phyloP scores from a whole-genome alignment of 2,888 invertebrate genomes.

The Acleris holmiana region DNA sequence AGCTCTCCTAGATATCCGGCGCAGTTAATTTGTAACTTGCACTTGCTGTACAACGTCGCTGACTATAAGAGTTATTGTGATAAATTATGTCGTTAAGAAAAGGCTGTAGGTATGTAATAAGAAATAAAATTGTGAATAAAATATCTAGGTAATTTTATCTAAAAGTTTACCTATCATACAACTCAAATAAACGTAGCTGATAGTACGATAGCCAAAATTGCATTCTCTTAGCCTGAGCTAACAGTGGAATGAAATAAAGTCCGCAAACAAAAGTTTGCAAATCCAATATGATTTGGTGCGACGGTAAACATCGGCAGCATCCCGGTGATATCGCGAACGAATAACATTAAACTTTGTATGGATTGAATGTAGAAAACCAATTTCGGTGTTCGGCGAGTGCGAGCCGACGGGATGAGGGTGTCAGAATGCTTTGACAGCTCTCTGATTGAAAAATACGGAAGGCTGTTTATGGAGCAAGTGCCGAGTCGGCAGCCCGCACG shows the following conservation, averaged over 20 bases:
- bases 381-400: conserved; percentile 84
- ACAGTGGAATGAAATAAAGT: conserved; percentile 83
- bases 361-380: conserved; percentile 86
- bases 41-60: conserved; percentile 42
- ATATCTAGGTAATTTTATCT: not conserved
- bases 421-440: conserved; percentile 86
- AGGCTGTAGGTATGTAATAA: not conserved
- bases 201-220: conserved; percentile 78
- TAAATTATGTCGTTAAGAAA: too few species aligned
- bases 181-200: conserved; percentile 51
- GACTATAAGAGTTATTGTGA: too few species aligned
- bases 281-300: conserved; percentile 85
- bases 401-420: conserved; percentile 85
- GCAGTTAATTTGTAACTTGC: conserved; percentile 74
- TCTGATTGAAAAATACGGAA: conserved; percentile 87
- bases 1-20: conserved; percentile 67
- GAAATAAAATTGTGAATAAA: not conserved
- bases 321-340: conserved; percentile 85
- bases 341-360: conserved; percentile 85
- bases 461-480: conserved; percentile 84
- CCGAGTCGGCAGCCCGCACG: conserved; percentile 41
- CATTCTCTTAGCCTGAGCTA: conserved; percentile 80
- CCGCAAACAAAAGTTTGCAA: conserved; percentile 84
- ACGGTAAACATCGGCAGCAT: conserved; percentile 84
- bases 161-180: not conserved